Base-by-base conservation (phyloP, 2,113 vertebrate species). In the Chamaea fasciata region DNA sequence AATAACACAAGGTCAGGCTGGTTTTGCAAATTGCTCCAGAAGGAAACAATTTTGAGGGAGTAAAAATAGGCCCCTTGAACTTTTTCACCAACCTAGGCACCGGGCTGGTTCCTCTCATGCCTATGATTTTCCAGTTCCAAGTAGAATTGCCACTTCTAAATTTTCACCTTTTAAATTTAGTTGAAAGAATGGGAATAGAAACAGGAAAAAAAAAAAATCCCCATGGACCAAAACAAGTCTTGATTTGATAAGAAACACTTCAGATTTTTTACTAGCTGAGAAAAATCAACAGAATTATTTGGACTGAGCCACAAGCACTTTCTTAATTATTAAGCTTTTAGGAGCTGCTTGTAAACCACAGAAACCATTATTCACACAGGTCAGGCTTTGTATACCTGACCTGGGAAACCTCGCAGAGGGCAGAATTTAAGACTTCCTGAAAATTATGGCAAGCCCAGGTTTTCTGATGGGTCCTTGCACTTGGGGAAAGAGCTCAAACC, bases 311-410 rank as follows among this genome's bases (percentile, higher is more conserved):
- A 63, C 75, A 69, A 95, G 91, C 88, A 74, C 92, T 95, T 94
- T 93, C 83, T 88, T 93, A 90, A 93, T 92, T 59, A 93, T 74
- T 62, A 74, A 93, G 83, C 88, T 95, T 89, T 95, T 87, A 76
- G 91, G 86, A 83, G 76, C 80, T 94, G 91, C 79, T 55, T 5
- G 30, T 52, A 93, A 92, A 88, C 67, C 95, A 65, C 75, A 65
- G 55, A 62, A 88, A 53, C 41, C 59, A 53, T 88, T 56, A 71
- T 60, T 82, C 82, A 44, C 74, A 73, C 57, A 87, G 82, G 78
- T 76, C 75, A 76, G 79, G 41, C 90, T 90, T 76, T 59, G 71
- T 79, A 8, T 63, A 17, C 27, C 79, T 70, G 88, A 83, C 88
- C 55, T 11, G 50, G 88, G 92, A 65, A 91, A 85, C 24, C 71